Conservation (phyloP, 2,888 invertebrate species). For the Noctua comes region DNA sequence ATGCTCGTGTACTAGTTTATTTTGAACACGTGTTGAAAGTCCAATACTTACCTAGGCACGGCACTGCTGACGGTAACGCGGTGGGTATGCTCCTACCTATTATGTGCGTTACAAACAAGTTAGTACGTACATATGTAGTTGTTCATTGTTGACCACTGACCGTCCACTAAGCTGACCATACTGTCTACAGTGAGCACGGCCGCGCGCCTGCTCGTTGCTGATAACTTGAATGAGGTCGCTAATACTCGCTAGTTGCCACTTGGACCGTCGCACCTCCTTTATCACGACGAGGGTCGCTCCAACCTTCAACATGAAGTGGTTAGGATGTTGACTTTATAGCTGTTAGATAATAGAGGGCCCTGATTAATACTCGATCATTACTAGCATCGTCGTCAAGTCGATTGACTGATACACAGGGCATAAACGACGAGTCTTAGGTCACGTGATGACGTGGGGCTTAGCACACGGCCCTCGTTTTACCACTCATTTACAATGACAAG, state of each 20-base stretch:
- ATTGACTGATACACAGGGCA: background rate
- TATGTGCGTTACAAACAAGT: background rate
- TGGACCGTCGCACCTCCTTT: constrained; percentile 3
- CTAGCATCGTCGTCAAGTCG: background rate
- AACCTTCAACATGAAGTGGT: constrained; percentile 1
- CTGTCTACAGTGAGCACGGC: background rate
- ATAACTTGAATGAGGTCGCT: constrained; percentile 7
- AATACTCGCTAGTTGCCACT: background rate
- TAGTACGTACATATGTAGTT: background rate
- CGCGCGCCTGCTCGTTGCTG: constrained; percentile 2
- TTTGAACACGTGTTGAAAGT: constrained; percentile 2
- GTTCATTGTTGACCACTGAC: background rate
- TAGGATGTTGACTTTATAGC: background rate
- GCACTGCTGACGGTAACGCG: background rate
- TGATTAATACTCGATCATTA: constrained; percentile 6
- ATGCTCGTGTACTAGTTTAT: constrained; percentile 4
- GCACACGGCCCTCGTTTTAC: constrained; percentile 11
- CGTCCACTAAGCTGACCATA: background rate
- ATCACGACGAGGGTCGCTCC: background rate
- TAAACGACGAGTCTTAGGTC: background rate
- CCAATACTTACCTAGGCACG: background rate
- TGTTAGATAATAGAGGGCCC: background rate
- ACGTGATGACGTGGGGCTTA: background rate
- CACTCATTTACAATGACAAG: constrained; percentile 2
- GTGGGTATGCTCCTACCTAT: background rate